These are phyloP conservation scores for Australoheros facetus DNA, from an alignment of 2,797 vertebrate genomes.

Conservation along the genomic window DNA sequence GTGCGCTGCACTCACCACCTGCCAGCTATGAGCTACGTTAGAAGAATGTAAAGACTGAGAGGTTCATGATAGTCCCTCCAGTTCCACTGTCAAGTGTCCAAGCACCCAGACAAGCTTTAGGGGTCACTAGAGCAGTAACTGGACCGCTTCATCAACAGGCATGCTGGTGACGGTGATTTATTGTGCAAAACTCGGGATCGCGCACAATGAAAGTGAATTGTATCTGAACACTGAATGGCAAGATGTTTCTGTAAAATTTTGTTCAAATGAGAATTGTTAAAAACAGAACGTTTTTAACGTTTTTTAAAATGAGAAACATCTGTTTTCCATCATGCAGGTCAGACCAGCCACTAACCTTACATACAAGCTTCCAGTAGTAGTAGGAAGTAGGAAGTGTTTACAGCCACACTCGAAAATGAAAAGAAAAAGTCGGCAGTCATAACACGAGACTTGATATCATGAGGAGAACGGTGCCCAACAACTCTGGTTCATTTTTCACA, in stretches of 20 bases:
- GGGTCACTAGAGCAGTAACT: not conserved
- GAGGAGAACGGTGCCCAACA: not conserved
- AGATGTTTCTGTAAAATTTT: too few species aligned
- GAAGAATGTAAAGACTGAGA: not conserved
- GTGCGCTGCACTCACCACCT: slow-evolving; percentile 9
- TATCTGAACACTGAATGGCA: too few species aligned
- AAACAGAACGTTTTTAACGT: not conserved
- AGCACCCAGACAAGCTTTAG: not conserved
- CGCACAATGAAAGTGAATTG: too few species aligned
- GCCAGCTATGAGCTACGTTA: not conserved
- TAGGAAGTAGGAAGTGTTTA: not conserved
- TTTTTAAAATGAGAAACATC: not conserved
- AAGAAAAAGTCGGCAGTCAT: not conserved
- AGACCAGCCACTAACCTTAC: not conserved
- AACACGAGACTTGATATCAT: not conserved
- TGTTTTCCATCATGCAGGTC: not conserved
- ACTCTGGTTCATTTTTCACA: not conserved
- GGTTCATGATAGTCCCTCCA: not conserved
- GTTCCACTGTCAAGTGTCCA: not conserved
- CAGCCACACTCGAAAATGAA: not conserved
- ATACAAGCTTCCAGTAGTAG: too few species aligned
- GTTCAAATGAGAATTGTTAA: not conserved
- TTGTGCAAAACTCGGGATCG: too few species aligned
- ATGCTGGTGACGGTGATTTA: too few species aligned
- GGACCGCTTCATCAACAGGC: not conserved